Evolutionary conservation across 2,797 vertebrate genomes (phyloP), one percentile per base, ranked within the genome.

Genomic region (Caiman crocodilus): DNA sequence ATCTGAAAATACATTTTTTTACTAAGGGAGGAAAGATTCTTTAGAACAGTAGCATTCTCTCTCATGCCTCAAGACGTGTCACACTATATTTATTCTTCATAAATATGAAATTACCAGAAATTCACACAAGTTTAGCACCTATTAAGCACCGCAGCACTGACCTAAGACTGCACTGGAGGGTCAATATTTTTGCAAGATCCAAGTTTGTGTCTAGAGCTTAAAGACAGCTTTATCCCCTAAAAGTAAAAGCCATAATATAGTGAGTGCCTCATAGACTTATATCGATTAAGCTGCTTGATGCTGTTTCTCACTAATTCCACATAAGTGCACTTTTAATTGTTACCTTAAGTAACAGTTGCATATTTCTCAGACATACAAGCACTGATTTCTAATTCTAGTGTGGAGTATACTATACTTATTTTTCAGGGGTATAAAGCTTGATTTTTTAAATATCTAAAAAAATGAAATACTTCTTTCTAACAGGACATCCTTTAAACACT

Each of bases 121-220:
- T 85, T 84, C 82, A 93, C 91, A 56, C 86, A 84, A 92, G 84
- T 80, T 80, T 92, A 90, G 77, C 78, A 92, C 32, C 71, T 74
- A 90, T 79, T 32, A 81, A 94, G 71, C 59, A 88, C 35, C 78
- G 73, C 67, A 84, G 87, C 0, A 0, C 86, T 28, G 59, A 67
- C 79, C 63, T 73, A 21, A 58, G 85, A 87, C 64, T 64, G 79
- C 25, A 50, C 87, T 50, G 73, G 76, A 83, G 80, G 84, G 78
- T 28, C 55, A 86, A 76, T 76, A 90, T 75, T 5, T 76, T 64
- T 88, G 57, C 26, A 2, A 15, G 90, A 92, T 93, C 91, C 90
- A 87, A 90, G 91, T 75, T 83, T 65, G 28, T 78, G 69, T 16
- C 93, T 95, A 85, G 81, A 93, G 94, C 92, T 18, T 30, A 88